Base-by-base conservation (phyloP, 1,140 invertebrate species). In the Dendrolimus kikuchii region DNA sequence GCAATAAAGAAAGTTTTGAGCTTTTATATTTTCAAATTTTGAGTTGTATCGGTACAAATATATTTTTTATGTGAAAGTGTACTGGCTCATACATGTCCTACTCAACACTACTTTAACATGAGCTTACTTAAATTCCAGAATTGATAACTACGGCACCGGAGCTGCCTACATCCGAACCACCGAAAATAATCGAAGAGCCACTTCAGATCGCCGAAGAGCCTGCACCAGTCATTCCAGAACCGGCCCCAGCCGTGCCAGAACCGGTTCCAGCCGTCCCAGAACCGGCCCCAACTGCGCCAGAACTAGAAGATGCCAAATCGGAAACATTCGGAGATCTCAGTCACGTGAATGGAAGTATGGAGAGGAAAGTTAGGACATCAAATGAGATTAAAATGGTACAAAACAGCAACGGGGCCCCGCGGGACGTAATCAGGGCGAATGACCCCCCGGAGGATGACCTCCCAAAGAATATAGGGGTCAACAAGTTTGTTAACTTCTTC, bases 401-500 rank as follows among this genome's bases (percentile, higher is more conserved):
- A 8, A 59, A 66, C 5, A 61, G 59, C 38, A 81, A 81, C 46
- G 65, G 77, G 0, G 62, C 66, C 2, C 77, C 81, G 2, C 78
- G 77, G 49, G 83, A 86, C n/a, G 79, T 86, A 0, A 85, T 86
- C 8, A 69, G 83, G 40, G 83, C 83, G 0, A 86, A 86, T 43
- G 83, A 86, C 47, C 83, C 83, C 0, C 83, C 81, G 0, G 81
- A 85, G 60, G 81, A 86, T 46, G 83, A 86, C 62, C 52, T 86
- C 23, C 83, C 83, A n/a, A 86, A 86, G 44, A 86, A 86, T 10
- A 86, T 86, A 56, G 83, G 83, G 5, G 81, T 86, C 4, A 86
- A 86, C 50, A 86, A 86, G 55, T 85, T 85, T 48, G 81, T 86
- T 0, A 86, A 83, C 57, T 86, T 86, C 69, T 86, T 86, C 46